Conservation (phyloP, 2,797 vertebrate species). For the Helostoma temminkii region DNA sequence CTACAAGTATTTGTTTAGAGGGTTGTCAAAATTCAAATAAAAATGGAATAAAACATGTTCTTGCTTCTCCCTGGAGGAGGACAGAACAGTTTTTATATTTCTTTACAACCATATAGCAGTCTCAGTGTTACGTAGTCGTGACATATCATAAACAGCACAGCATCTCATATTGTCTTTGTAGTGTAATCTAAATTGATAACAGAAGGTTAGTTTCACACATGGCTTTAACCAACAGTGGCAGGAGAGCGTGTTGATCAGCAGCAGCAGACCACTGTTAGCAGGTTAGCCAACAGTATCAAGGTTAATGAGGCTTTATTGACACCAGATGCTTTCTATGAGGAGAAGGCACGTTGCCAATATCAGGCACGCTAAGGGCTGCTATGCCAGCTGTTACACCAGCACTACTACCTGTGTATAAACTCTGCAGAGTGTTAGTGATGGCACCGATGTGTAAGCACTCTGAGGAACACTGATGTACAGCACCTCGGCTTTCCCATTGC, state of each 20-base stretch:
- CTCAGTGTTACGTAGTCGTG: background rate
- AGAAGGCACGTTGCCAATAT: conserved; percentile 30
- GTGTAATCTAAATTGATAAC: background rate
- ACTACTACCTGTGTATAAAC: conserved; percentile 7
- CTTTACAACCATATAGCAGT: background rate
- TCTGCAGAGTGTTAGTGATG: conserved; percentile 4
- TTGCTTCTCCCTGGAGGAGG: background rate
- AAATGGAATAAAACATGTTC: too few relatives aligned
- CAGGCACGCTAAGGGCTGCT: background rate
- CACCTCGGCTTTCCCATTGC: background rate
- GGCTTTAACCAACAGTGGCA: conserved; percentile 7
- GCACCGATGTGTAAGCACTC: background rate
- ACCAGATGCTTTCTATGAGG: conserved; percentile 53
- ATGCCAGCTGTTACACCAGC: conserved; percentile 32
- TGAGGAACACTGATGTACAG: background rate
- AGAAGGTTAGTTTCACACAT: background rate
- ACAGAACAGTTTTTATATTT: background rate
- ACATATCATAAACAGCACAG: background rate
- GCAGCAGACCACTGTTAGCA: conserved; percentile 11
- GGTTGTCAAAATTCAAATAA: too few relatives aligned
- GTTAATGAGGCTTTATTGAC: conserved; percentile 50
- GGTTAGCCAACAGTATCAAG: conserved; percentile 13
- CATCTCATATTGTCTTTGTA: background rate
- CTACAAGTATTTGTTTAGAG: too few relatives aligned
- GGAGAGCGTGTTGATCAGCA: background rate